A percentile compares a stretch with the other conserved stretches of the same genome.
Evolutionary conservation across 2,888 invertebrate species (phyloP).

Genomic region (Zele albiditarsus): DNA sequence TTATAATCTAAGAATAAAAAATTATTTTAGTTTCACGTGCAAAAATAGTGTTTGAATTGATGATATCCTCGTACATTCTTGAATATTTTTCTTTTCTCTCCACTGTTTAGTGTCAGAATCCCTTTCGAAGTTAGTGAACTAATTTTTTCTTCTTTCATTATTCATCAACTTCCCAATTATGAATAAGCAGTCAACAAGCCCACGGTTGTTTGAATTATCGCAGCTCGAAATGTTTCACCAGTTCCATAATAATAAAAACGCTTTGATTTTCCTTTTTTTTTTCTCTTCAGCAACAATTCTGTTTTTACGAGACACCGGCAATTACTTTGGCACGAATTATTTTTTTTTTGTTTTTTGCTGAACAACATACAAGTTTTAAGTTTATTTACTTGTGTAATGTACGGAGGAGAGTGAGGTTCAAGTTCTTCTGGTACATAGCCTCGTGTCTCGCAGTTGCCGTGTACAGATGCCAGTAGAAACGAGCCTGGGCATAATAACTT

Average conservation of each 20-base stretch:
- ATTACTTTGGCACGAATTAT: background rate
- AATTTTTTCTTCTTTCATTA: too few relatives aligned
- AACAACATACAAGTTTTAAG: background rate
- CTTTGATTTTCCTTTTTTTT: background rate
- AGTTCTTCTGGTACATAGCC: conserved; percentile 51
- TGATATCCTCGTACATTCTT: too few relatives aligned
- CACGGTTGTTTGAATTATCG: too few relatives aligned
- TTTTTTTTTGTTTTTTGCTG: conserved; percentile 20
- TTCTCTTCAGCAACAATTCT: background rate
- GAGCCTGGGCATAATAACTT: conserved; percentile 56
- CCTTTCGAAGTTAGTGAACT: too few relatives aligned
- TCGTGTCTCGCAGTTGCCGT: conserved; percentile 51
- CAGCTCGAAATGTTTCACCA: background rate
- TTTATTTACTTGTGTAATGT: conserved; percentile 40
- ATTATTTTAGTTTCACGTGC: too few relatives aligned
- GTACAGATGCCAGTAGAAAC: conserved; percentile 60
- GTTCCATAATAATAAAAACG: background rate
- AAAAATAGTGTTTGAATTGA: too few relatives aligned
- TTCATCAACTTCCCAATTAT: too few relatives aligned
- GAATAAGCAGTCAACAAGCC: too few relatives aligned
- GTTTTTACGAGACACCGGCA: background rate
- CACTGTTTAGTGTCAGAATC: too few relatives aligned
- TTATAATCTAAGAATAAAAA: too few relatives aligned
- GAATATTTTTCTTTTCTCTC: too few relatives aligned
- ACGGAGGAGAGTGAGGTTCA: conserved; percentile 51